Conservation (phyloP, 2,888 invertebrate species). For the Anodontia alba region DNA sequence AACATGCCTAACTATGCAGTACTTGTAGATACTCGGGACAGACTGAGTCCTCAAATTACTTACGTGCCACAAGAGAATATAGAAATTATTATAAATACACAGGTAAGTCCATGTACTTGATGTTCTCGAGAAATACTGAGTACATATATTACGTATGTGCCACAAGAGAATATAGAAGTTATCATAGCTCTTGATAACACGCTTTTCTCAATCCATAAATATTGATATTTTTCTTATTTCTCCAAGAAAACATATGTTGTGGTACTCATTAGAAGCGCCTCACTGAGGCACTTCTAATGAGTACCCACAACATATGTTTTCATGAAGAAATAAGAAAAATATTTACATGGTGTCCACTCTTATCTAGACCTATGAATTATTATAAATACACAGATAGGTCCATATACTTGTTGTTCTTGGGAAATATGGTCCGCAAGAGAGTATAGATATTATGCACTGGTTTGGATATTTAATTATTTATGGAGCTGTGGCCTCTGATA, state of each 20-base stretch:
- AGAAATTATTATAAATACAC: conserved; percentile 78
- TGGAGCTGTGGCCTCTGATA: no score
- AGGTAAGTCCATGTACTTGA: conserved; percentile 83
- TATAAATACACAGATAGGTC: conserved; percentile 76
- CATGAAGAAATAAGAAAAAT: no score
- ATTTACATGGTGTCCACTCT: no score
- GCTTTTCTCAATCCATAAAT: no score
- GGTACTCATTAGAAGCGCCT: no score
- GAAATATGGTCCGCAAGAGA: conserved; percentile 86
- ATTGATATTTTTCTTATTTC: no score
- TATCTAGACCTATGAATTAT: no score
- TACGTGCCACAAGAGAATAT: conserved; percentile 86
- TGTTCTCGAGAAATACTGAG: conserved; percentile 85
- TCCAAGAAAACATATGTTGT: no score
- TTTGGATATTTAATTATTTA: no score
- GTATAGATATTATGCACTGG: conserved; percentile 82
- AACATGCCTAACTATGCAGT: conserved; percentile 85
- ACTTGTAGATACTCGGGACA: conserved; percentile 86
- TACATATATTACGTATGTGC: conserved; percentile 86
- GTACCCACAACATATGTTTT: no score
- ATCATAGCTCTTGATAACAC: no score
- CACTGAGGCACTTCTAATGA: no score
- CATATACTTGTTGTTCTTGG: conserved; percentile 85
- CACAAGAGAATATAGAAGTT: conserved; percentile 84
- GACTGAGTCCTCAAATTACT: conserved; percentile 84